Conservation (phyloP, 1,140 invertebrate species). For the Drosophila funebris region DNA sequence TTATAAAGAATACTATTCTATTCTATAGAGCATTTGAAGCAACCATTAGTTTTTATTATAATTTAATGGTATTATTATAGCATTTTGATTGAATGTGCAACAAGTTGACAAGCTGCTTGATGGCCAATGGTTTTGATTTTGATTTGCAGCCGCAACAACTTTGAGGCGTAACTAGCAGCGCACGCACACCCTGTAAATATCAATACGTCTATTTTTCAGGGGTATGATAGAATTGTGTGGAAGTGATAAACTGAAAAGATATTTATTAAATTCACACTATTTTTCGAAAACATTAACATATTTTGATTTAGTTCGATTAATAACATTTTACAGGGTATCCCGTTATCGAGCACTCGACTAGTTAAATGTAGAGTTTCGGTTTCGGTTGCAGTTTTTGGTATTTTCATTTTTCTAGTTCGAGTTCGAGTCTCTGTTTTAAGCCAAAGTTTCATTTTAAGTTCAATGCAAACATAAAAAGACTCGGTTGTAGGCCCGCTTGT, state of each 20-base stretch:
- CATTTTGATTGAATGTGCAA: slow-evolving; percentile 1
- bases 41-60: neutral
- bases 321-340: neutral
- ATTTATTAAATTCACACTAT: too few relatives aligned
- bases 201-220: neutral
- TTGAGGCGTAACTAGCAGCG: slow-evolving; percentile 6
- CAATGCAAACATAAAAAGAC: slow-evolving; percentile 59
- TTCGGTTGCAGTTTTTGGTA: slow-evolving; percentile 6
- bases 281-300: too few relatives aligned
- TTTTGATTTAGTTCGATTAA: neutral
- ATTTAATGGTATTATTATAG: neutral
- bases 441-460: slow-evolving; percentile 58
- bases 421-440: slow-evolving; percentile 11
- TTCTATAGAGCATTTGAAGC: slow-evolving; percentile 8
- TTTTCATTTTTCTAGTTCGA: slow-evolving; percentile 26
- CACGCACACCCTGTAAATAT: slow-evolving; percentile 6
- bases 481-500: slow-evolving; percentile 11
- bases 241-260: too few relatives aligned
- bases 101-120: slow-evolving; percentile 19
- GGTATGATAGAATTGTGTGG: neutral
- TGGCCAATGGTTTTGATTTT: slow-evolving; percentile 28
- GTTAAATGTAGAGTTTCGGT: slow-evolving; percentile 18
- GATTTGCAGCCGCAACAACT: slow-evolving; percentile 9
- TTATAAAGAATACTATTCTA: neutral
- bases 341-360: neutral